Base-by-base conservation (phyloP, 2,888 invertebrate genomes). In the Amphipoea lucens region DNA sequence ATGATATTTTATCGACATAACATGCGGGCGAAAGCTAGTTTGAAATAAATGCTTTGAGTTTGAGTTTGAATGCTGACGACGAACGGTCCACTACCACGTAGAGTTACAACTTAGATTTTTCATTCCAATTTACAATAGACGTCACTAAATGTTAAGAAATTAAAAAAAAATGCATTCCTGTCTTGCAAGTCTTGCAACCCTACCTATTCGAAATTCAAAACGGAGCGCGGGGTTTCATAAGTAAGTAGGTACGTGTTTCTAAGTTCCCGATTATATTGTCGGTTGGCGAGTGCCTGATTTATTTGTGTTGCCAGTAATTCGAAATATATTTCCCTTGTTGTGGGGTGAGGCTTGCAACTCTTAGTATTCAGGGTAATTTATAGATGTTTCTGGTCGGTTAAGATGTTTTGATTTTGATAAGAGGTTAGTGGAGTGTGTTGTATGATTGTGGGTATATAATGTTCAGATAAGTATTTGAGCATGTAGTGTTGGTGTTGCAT, bases 191-290 rank as follows among this genome's bases (percentile, higher is more conserved):
- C 63, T 83, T 60, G 76, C 92, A 92, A 85, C 93, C 93, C 93
- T 93, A 89, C 12, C 45, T 71, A 85, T 90, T 90, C 87, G 86
- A 92, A 91, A 92, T 92, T 90, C 91, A 90, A 91, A 93, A 92
- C 91, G 86, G 89, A 86, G 60, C 89, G 89, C 89, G 89, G 87
- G 90, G 89, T 89, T 92, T 92, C 92, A 92, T 90, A 91, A 92
- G 92, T 90, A 92, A 92, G 91, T 90, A 92, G 92, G 91, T 92
- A 93, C 92, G 92, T 94, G 93, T 91, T 88, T 87, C 90, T 79
- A 92, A 93, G 90, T 93, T 92, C 89, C 90, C 92, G 92, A 90
- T 90, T 90, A 90, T 90, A 90, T 89, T 89, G 87, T 90, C 84
- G 88, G 90, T 89, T 82, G 85, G 86, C 86, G 89, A 91, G 87